Percentiles rank a stretch among this genome's conserved stretches.
Conservation (phyloP, 2,113 vertebrate species). For the Oryzias curvinotus region DNA sequence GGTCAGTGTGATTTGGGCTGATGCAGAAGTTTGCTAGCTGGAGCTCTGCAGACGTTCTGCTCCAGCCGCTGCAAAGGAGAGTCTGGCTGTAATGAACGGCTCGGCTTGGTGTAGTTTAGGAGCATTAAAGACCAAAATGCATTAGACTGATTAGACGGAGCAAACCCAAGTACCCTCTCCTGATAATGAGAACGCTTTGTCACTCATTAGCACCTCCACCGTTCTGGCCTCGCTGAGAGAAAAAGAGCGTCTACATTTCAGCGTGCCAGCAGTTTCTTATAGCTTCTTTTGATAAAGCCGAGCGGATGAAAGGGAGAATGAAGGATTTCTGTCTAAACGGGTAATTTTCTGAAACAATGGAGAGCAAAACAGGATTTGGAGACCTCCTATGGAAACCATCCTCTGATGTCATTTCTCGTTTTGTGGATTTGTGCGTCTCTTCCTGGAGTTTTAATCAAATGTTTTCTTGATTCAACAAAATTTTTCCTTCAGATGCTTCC, state of each 20-base stretch:
- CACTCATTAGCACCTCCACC: slow-evolving; percentile 69
- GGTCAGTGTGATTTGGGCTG: slow-evolving; percentile 10
- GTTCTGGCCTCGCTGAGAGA: slow-evolving; percentile 30
- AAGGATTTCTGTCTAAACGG: slow-evolving; percentile 24
- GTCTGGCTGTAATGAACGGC: slow-evolving; percentile 57
- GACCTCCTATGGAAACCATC: slow-evolving; percentile 26
- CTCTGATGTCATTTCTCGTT: neutral
- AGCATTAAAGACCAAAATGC: slow-evolving; percentile 68
- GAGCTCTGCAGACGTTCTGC: slow-evolving; percentile 40
- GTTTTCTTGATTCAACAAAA: neutral
- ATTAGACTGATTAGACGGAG: slow-evolving; percentile 74
- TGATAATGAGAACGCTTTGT: slow-evolving; percentile 76
- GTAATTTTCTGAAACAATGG: slow-evolving; percentile 46
- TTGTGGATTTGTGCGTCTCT: neutral
- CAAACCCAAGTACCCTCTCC: slow-evolving; percentile 59
- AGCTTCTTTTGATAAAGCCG: slow-evolving; percentile 45
- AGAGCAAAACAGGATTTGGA: slow-evolving; percentile 26
- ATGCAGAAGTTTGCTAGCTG: slow-evolving; percentile 43
- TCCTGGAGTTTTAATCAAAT: neutral
- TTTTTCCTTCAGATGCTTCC: neutral
- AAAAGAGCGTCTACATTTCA: slow-evolving; percentile 49
- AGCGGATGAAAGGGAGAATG: slow-evolving; percentile 30
- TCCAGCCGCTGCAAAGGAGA: slow-evolving; percentile 36
- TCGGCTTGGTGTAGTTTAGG: slow-evolving; percentile 58
- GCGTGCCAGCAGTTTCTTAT: slow-evolving; percentile 44